Percentiles rank a stretch among this genome's conserved stretches.
Conservation (phyloP, 2,113 vertebrate species). For the Mionectes macconnelli region DNA sequence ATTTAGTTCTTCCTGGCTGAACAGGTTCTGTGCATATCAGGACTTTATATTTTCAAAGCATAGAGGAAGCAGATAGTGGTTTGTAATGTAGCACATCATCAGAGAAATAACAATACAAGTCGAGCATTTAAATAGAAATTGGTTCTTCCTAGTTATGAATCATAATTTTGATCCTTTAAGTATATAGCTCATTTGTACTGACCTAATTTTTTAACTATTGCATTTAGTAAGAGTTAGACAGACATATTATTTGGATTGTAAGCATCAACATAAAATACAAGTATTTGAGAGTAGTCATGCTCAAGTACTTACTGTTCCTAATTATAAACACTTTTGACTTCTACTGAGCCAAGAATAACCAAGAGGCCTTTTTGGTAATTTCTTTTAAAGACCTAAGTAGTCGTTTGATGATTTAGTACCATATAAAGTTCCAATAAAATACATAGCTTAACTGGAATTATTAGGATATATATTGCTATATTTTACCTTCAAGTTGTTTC, state of each 20-base stretch:
- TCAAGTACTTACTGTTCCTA: not conserved
- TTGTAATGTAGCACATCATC: not conserved
- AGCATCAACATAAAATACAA: not conserved
- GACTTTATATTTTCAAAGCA: not conserved
- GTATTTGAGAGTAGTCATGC: not conserved
- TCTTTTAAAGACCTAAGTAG: not conserved
- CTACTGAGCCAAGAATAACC: not conserved
- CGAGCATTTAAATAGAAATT: not conserved
- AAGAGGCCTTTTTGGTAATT: not conserved
- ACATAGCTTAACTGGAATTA: not conserved
- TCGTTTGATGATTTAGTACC: not conserved
- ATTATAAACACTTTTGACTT: not conserved
- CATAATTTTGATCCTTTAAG: not conserved
- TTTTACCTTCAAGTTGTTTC: not conserved
- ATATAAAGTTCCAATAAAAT: not conserved
- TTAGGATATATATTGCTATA: not conserved
- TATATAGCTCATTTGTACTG: not conserved
- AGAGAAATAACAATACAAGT: not conserved
- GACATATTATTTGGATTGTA: not conserved
- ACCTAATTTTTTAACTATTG: not conserved
- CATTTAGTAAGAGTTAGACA: not conserved
- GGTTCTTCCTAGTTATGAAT: not conserved
- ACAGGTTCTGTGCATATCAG: not conserved
- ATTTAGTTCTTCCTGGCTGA: not conserved
- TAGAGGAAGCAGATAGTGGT: not conserved